Evolutionary conservation across 2,888 invertebrate species (phyloP).

Genomic region (Micoletzkya japonica): DNA sequence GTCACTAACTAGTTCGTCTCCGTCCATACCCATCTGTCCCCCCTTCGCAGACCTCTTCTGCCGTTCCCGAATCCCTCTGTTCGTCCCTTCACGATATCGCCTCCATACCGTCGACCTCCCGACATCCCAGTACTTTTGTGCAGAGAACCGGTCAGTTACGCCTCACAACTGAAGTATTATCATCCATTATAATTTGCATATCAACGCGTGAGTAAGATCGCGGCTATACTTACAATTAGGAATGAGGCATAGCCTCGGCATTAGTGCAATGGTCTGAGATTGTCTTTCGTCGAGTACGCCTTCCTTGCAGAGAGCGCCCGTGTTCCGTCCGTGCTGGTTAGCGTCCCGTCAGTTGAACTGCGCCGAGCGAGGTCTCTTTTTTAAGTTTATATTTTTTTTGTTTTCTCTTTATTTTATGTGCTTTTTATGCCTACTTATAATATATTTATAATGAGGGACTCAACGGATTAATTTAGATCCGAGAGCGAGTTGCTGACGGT

Average conservation of each 20-base stretch:
- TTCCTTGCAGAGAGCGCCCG: constrained; percentile 43
- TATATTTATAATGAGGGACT: neutral
- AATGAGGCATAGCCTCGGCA: too few species aligned
- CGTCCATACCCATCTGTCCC: too few species aligned
- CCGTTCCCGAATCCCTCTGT: constrained; percentile 9
- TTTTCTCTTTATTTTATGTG: neutral
- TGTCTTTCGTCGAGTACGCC: constrained; percentile 34
- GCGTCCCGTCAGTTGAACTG: constrained; percentile 47
- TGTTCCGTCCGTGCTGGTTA: constrained; percentile 50
- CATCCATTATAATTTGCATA: neutral
- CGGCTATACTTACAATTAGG: too few species aligned
- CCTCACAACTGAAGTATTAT: neutral
- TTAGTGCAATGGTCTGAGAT: constrained; percentile 9
- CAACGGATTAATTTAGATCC: constrained; percentile 31
- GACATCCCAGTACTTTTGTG: neutral
- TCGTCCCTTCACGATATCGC: constrained; percentile 23
- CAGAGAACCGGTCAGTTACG: constrained; percentile 17
- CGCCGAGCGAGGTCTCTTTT: constrained; percentile 42
- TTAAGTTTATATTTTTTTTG: too few species aligned
- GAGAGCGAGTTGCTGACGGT: constrained; percentile 31
- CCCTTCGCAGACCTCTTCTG: too few species aligned
- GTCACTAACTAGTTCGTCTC: too few species aligned
- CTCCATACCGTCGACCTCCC: neutral
- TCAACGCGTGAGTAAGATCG: neutral
- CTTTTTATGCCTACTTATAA: neutral